Conservation (phyloP, 37 sponge, comb jelly and placozoan species). For the Aphrocallistes beatrix region DNA sequence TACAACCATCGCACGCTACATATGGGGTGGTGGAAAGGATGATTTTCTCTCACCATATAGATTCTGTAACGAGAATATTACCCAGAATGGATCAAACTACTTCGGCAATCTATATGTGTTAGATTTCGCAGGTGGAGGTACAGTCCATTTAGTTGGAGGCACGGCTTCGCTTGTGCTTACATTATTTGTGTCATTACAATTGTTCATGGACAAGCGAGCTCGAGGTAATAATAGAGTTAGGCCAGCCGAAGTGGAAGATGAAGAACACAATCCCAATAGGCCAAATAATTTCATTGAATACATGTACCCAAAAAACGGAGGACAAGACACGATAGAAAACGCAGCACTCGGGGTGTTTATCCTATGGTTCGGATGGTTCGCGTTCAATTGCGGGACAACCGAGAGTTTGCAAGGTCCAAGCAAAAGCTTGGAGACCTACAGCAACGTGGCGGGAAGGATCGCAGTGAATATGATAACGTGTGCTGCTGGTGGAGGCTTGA, state of each 20-base stretch:
- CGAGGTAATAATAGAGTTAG: neutral
- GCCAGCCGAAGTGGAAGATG: neutral
- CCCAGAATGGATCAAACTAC: neutral
- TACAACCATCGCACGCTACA: conserved; percentile 22
- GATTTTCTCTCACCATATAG: conserved; percentile 30
- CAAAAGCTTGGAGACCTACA: neutral
- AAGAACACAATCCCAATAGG: neutral
- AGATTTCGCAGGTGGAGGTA: conserved; percentile 86
- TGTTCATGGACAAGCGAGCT: neutral
- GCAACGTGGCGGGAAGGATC: conserved; percentile 50
- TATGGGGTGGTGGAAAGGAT: conserved; percentile 19
- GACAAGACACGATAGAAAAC: conserved; percentile 43
- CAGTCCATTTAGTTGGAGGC: conserved; percentile 73
- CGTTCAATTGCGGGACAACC: conserved; percentile 89
- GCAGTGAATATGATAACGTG: conserved; percentile 83
- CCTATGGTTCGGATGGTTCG: conserved; percentile 88
- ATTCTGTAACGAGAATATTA: conserved; percentile 20
- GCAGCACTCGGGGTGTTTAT: conserved; percentile 86
- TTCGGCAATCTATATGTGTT: conserved; percentile 45
- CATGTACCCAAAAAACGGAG: conserved; percentile 72
- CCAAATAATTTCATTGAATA: conserved; percentile 43
- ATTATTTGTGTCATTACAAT: neutral
- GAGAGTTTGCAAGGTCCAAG: conserved; percentile 54
- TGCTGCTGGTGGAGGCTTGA: conserved; percentile 51
- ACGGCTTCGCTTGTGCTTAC: neutral